Evolutionary conservation across 2,888 invertebrate genomes (phyloP).

Genomic region (Ectobius pallidus): DNA sequence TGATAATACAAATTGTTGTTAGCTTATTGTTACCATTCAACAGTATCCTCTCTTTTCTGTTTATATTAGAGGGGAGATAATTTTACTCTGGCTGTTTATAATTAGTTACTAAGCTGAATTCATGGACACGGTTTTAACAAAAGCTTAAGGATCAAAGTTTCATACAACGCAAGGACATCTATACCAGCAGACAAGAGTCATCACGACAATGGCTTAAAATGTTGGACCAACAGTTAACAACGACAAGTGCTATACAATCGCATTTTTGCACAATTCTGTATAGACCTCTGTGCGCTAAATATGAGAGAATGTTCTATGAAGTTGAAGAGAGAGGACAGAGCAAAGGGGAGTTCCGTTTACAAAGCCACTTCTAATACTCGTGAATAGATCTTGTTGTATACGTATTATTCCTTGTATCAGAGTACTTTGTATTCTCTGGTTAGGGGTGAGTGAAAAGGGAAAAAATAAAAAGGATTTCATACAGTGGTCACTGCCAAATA

Average conservation of each 20-base stretch:
- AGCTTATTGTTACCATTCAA: no score
- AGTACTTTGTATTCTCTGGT: not conserved
- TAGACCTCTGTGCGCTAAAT: not conserved
- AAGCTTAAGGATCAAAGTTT: not conserved
- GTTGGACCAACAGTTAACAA: slow-evolving; percentile 5
- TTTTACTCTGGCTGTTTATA: no score
- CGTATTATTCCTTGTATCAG: slow-evolving; percentile 13
- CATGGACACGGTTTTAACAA: not conserved
- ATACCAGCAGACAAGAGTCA: not conserved
- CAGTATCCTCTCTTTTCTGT: no score
- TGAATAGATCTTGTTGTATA: slow-evolving; percentile 8
- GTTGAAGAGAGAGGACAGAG: not conserved
- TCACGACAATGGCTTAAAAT: slow-evolving; percentile 9
- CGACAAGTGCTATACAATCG: slow-evolving; percentile 9
- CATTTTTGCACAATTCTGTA: slow-evolving; percentile 23
- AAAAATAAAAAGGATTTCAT: slow-evolving; percentile 8
- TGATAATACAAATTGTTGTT: no score
- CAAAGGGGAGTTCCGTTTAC: slow-evolving; percentile 9
- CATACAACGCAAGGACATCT: not conserved
- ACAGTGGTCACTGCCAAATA: slow-evolving; percentile 19
- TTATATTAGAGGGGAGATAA: no score
- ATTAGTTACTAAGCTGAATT: slow-evolving; percentile 3
- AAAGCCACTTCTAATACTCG: not conserved
- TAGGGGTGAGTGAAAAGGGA: not conserved
- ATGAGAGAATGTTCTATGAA: slow-evolving; percentile 1